These are phyloP conservation scores for Clytia hemisphaerica DNA, from an alignment of 30 jellyfish, hydroid and myxozoan genomes.

Conservation along the genomic window DNA sequence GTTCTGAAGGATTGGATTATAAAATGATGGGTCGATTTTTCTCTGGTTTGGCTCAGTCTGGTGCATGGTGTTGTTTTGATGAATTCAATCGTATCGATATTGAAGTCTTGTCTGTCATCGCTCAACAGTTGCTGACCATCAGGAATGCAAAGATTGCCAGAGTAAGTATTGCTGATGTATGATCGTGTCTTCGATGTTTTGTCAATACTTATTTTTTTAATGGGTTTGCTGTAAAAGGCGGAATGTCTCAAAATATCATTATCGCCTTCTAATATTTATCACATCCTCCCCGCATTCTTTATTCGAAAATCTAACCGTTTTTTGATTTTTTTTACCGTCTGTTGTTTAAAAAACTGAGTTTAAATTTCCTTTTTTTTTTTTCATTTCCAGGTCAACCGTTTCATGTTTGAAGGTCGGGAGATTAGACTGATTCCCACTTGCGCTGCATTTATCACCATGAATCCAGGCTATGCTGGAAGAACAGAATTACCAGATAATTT, in stretches of 20 bases:
- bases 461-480: conserved; percentile 99
- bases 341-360: background rate
- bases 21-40: conserved; percentile 98
- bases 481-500: conserved; percentile 96
- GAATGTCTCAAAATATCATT: no score
- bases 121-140: conserved; percentile 93
- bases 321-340: background rate
- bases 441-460: conserved; percentile 99
- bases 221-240: no score
- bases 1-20: conserved; percentile 97
- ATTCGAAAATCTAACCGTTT: no score
- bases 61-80: conserved; percentile 99
- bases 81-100: conserved; percentile 97
- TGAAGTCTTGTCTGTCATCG: conserved; percentile 95
- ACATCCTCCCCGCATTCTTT: background rate
- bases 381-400: conserved; percentile 62
- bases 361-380: background rate
- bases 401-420: conserved; percentile 97
- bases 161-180: conserved; percentile 39
- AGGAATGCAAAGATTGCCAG: conserved; percentile 87
- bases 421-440: conserved; percentile 82
- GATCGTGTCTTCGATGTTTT: background rate
- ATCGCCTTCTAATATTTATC: background rate
- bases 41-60: conserved; percentile 98
- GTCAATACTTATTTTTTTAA: no score